Evolutionary conservation across 2,888 invertebrate genomes (phyloP).

Genomic region (Ametastegia equiseti): DNA sequence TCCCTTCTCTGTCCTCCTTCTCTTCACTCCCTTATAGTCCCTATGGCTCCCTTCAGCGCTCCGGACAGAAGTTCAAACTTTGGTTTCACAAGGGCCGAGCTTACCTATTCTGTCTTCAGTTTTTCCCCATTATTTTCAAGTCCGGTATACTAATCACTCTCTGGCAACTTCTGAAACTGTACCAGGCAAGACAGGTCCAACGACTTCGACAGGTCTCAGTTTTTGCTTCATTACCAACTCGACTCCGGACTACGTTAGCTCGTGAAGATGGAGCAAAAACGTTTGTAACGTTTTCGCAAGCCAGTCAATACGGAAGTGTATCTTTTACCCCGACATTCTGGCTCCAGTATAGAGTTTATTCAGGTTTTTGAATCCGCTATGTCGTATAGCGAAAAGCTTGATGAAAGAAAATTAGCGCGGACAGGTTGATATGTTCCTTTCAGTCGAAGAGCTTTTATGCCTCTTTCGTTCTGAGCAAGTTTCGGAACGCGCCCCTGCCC

Average conservation of each 20-base stretch:
- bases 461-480: neutral
- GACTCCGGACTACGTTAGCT: neutral
- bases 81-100: conserved; percentile 1
- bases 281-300: neutral
- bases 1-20: conserved; percentile 28
- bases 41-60: conserved; percentile 17
- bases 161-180: neutral
- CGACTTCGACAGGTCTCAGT: neutral
- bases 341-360: neutral
- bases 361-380: neutral
- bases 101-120: conserved; percentile 28
- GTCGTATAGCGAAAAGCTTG: neutral
- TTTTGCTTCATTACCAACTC: conserved; percentile 2
- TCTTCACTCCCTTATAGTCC: neutral
- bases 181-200: conserved; percentile 11
- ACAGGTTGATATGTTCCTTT: too few species aligned
- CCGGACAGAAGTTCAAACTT: neutral
- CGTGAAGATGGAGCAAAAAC: neutral
- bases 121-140: neutral
- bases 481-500: neutral
- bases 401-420: neutral
- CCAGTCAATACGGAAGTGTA: neutral
- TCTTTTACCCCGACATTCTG: neutral
- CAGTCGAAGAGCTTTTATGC: conserved; percentile 1
- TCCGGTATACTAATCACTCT: conserved; percentile 17